phyloP scores from a whole-genome alignment of 2,113 vertebrate genomes.

The Etia nguti region DNA sequence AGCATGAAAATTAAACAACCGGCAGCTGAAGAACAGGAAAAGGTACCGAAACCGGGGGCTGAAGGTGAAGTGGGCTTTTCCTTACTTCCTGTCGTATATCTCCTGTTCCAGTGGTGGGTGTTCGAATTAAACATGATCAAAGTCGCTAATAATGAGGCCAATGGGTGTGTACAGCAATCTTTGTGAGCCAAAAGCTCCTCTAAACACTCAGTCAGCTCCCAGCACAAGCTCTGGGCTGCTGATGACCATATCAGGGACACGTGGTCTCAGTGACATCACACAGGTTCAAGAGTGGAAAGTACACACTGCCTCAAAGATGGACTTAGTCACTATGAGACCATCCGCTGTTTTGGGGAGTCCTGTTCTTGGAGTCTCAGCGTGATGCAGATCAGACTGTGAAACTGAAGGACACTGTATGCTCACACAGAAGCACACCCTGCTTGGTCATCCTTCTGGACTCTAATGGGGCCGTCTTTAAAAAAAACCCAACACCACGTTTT shows the following conservation, averaged over 20 bases:
- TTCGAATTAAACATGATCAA: not conserved
- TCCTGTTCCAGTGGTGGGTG: not conserved
- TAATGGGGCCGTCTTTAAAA: not conserved
- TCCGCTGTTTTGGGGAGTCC: not conserved
- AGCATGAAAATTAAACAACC: not conserved
- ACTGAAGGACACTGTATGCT: not conserved
- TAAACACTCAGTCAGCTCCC: not conserved
- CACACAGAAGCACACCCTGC: not conserved
- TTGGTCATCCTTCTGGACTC: not conserved
- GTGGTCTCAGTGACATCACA: not conserved
- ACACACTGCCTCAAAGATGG: not conserved
- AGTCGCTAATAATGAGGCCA: not conserved
- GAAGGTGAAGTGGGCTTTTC: not conserved
- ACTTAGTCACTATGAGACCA: not conserved
- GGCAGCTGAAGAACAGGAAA: not conserved
- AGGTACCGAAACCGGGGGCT: not conserved
- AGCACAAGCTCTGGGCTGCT: not conserved
- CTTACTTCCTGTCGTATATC: not conserved
- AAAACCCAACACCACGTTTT: not conserved
- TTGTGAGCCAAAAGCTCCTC: not conserved
- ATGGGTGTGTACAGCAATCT: accelerated
- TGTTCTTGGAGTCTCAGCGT: not conserved
- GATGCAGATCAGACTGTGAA: not conserved
- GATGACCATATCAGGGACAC: not conserved
- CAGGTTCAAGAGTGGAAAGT: too few species aligned